Evolutionary conservation across 2,113 vertebrate genomes (phyloP).

Genomic region (Trinectes maculatus): DNA sequence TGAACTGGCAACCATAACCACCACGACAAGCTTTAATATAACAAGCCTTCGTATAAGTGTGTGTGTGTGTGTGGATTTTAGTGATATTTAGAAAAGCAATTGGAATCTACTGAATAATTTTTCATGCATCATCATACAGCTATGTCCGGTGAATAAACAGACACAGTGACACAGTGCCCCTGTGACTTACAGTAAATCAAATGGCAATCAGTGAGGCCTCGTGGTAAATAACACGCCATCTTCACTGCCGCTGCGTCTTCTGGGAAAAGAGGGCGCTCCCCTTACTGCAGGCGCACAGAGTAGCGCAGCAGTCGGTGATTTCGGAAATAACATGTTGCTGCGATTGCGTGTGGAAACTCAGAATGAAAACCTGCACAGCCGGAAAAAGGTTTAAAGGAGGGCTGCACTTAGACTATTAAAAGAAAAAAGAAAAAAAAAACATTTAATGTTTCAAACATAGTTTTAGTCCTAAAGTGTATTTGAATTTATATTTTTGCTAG

Average conservation of each 20-base stretch:
- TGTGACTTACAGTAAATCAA: slow-evolving; percentile 46
- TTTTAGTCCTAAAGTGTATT: no score
- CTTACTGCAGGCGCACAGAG: slow-evolving; percentile 13
- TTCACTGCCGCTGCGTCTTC: slow-evolving; percentile 32
- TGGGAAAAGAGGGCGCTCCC: slow-evolving; percentile 27
- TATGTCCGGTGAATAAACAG: no score
- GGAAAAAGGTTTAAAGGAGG: not conserved
- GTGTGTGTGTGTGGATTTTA: not conserved
- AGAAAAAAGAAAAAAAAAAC: no score
- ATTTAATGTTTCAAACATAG: no score
- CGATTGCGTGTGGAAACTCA: not conserved
- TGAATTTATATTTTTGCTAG: no score
- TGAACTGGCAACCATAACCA: slow-evolving; percentile 32
- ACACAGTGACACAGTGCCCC: no score
- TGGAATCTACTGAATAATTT: no score
- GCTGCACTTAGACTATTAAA: not conserved
- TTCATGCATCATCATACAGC: no score
- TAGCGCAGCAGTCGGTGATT: not conserved
- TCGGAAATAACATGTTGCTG: slow-evolving; percentile 9
- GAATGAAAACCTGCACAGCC: not conserved
- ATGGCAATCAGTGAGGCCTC: not conserved
- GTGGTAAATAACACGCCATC: slow-evolving; percentile 16
- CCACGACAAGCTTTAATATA: not conserved
- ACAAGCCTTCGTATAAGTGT: not conserved
- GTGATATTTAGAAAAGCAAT: not conserved